Base-by-base conservation (phyloP, 2,888 invertebrate genomes). In the Ferdinandea cuprea region DNA sequence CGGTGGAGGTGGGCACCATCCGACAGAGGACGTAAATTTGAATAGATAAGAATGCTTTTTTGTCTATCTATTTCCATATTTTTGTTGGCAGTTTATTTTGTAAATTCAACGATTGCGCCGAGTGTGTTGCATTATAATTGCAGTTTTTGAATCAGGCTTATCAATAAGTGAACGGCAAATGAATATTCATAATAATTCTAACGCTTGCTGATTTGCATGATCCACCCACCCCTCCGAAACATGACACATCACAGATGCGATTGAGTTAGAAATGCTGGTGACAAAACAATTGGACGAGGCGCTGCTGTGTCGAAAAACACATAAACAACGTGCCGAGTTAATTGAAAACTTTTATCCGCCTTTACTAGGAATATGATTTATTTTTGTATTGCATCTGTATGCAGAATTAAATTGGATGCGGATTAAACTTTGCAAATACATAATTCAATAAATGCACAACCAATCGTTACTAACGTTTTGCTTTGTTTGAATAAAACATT, bases 151-250 rank as follows among this genome's bases (percentile, higher is more conserved):
- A 35, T 37, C 11, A 35, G 50, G 35, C 42, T 65, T 71, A 71
- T 71, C 56, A 71, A 61, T 48, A 56, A 56, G 48, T 63, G 63
- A 63, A 25, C 46, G 19, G 7, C 17, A 17, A n/a, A 71, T 77
- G 72, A 78, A 78, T 78, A 78, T 78, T 78, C 63, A 77, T 69
- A 9, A 58, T 72, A 77, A 56, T 54, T 61, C 54, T 37, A 40
- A 28, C 28, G 17, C 15, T 15, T 19, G 32, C 13, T 54, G 25
- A 65, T 65, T 78, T 72, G 72, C 72, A 78, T 78, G 50, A 48
- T 50, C 61, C 9, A 25, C 37, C 7, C n/a, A 44, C 61, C 7
- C 50, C 42, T 61, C 46, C 46, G 46, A n/a, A 42, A 35, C 11
- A 21, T 13, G 9, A 30, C 42, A n/a, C n/a, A n/a, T n/a, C n/a